Evolutionary conservation across 2,113 vertebrate genomes (phyloP).

Genomic region (Leptocoma aspasia): DNA sequence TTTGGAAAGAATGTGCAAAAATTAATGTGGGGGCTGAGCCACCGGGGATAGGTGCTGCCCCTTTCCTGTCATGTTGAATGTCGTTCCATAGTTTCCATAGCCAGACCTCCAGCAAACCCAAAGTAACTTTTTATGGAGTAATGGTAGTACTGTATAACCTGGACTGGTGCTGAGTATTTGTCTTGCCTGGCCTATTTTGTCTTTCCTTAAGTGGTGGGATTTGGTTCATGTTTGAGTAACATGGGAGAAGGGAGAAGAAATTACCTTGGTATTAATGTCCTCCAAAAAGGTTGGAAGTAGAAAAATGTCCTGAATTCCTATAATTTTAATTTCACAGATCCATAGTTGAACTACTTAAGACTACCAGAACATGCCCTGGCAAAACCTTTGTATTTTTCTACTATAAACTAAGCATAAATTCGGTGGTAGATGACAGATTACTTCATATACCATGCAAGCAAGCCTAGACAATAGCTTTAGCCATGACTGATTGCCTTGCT

Average conservation of each 20-base stretch:
- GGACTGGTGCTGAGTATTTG: neutral
- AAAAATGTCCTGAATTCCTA: neutral
- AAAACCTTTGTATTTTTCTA: conserved; percentile 83
- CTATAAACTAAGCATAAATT: conserved; percentile 86
- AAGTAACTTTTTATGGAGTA: neutral
- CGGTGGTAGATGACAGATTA: conserved; percentile 95
- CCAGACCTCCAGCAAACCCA: neutral
- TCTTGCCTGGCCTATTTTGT: neutral
- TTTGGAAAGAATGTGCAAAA: neutral
- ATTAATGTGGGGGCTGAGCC: neutral
- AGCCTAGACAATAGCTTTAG: conserved; percentile 94
- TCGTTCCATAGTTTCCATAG: neutral
- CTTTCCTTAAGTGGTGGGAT: neutral
- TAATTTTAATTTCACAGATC: conserved; percentile 5
- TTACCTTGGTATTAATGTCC: neutral
- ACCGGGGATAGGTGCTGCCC: neutral
- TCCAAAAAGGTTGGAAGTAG: neutral
- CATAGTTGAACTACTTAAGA: conserved; percentile 45
- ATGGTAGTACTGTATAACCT: neutral
- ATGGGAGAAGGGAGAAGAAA: neutral
- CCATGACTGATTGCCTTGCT: conserved; percentile 96
- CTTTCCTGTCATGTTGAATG: neutral
- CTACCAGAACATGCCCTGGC: conserved; percentile 69
- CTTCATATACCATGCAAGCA: conserved; percentile 98
- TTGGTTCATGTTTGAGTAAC: neutral